Conservation (phyloP, 2,113 vertebrate genomes). For the Tupaia tana region DNA sequence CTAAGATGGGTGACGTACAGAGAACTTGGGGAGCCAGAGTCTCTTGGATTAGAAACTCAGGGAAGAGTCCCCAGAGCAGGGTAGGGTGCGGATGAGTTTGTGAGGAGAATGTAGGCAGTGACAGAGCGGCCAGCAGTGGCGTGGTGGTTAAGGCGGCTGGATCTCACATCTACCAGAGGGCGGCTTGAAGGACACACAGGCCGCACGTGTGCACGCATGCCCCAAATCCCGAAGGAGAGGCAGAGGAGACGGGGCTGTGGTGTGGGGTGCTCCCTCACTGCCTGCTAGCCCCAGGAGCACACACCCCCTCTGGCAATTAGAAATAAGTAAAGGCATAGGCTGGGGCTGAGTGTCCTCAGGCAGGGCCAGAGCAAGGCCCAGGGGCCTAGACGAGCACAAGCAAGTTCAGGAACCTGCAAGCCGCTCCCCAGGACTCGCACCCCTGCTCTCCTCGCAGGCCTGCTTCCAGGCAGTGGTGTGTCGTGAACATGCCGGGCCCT, state of each 20-base stretch:
- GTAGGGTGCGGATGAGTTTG: background rate
- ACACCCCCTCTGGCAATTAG: too few relatives aligned
- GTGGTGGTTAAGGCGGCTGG: too few relatives aligned
- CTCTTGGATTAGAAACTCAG: background rate
- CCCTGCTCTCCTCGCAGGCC: background rate
- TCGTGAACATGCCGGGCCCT: conserved; percentile 6
- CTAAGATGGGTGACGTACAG: background rate
- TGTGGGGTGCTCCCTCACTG: too few relatives aligned
- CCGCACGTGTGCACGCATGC: too few relatives aligned
- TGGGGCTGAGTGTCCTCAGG: background rate
- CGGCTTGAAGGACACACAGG: too few relatives aligned
- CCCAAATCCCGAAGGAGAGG: too few relatives aligned
- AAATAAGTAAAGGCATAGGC: too few relatives aligned
- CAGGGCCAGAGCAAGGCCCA: background rate
- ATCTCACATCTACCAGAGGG: too few relatives aligned
- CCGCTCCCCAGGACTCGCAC: background rate
- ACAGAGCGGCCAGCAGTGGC: too few relatives aligned
- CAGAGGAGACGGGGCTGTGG: background rate
- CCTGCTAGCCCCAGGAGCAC: too few relatives aligned
- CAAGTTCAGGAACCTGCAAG: background rate
- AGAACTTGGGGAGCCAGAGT: background rate
- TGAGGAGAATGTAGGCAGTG: background rate
- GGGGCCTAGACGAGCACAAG: background rate
- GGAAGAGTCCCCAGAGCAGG: background rate
- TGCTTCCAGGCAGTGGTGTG: background rate